Percentiles rank a stretch among this genome's conserved stretches.
Conservation (phyloP, 2,797 vertebrate genomes). For the Erpetoichthys calabaricus region DNA sequence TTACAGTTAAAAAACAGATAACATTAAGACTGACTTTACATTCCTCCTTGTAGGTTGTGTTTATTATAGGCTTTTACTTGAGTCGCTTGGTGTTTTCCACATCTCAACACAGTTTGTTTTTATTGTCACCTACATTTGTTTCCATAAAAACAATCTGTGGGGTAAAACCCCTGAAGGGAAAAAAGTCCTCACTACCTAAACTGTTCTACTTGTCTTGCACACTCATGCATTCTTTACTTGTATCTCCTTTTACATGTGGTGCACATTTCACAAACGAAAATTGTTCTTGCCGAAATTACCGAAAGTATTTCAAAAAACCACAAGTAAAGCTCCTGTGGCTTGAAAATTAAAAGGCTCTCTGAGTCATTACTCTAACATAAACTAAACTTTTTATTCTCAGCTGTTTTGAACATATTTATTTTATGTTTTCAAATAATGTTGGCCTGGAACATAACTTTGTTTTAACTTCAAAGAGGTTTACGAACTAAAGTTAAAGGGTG, state of each 20-base stretch:
- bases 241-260: neutral
- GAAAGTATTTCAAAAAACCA: slow-evolving; percentile 1
- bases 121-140: slow-evolving; percentile 1
- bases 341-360: slow-evolving; percentile 10
- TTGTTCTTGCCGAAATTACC: neutral
- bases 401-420: slow-evolving; percentile 14
- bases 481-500: no score
- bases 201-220: neutral
- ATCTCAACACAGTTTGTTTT: neutral
- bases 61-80: no score
- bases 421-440: slow-evolving; percentile 29
- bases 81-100: no score
- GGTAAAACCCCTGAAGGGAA: neutral
- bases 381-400: slow-evolving; percentile 5
- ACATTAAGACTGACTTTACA: no score
- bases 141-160: slow-evolving; percentile 2
- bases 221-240: no score
- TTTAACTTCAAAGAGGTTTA: no score
- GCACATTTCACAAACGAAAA: slow-evolving; percentile 7
- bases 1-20: no score
- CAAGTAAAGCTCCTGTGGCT: slow-evolving; percentile 8
- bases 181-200: neutral
- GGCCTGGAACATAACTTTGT: slow-evolving; percentile 17
- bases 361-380: slow-evolving; percentile 5
- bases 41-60: no score